Percentiles rank a stretch among this genome's conserved stretches.
Conservation (phyloP, 2,888 invertebrate species). For the Dimorphilus gyrociliatus region DNA sequence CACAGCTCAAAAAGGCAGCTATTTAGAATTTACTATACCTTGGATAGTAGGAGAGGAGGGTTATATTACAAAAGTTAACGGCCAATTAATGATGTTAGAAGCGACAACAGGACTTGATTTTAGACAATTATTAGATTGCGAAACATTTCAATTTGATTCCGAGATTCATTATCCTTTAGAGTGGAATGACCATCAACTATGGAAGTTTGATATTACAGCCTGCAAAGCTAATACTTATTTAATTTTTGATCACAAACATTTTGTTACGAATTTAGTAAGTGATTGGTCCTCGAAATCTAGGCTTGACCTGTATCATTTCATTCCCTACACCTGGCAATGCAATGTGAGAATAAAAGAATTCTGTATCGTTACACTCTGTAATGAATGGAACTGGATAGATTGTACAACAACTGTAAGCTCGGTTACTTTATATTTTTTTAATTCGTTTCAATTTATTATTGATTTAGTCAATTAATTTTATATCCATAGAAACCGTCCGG, state of each 20-base stretch:
- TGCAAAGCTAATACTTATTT: conserved; percentile 83
- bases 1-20: conserved; percentile 83
- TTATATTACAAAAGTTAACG: conserved; percentile 74
- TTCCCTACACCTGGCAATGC: conserved; percentile 91
- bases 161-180: conserved; percentile 72
- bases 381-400: conserved; percentile 97
- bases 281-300: conserved; percentile 59
- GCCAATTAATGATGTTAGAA: conserved; percentile 80
- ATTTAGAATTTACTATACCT: conserved; percentile 85
- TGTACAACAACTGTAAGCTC: conserved; percentile 41
- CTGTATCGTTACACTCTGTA: conserved; percentile 76
- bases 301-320: conserved; percentile 84
- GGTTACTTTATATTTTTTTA: background rate
- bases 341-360: conserved; percentile 78
- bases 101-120: conserved; percentile 86
- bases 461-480: background rate
- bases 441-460: conserved; percentile 1
- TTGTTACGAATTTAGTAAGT: conserved; percentile 60
- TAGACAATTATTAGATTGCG: conserved; percentile 77
- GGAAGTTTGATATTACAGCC: conserved; percentile 75
- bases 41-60: conserved; percentile 66
- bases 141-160: conserved; percentile 64
- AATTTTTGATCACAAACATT: conserved; percentile 51
- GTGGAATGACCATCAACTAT: conserved; percentile 93
- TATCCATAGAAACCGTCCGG: conserved; percentile 6